These are phyloP conservation scores for Cryptus armator DNA, from an alignment of 2,888 invertebrate genomes.

Conservation along the genomic window DNA sequence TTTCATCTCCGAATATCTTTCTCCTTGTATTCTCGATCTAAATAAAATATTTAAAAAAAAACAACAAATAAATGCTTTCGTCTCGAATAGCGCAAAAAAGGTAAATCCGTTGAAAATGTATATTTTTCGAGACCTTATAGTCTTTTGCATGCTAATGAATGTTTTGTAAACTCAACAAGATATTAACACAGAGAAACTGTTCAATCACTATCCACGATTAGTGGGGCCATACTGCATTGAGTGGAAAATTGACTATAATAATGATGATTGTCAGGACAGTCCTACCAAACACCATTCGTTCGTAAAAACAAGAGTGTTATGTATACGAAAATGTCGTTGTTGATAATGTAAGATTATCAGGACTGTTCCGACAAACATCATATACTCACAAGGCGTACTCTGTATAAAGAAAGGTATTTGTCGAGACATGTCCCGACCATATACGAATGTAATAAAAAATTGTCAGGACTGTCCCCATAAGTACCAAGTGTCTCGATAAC, in stretches of 20 bases:
- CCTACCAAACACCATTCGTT: not conserved
- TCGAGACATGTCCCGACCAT: constrained; percentile 3
- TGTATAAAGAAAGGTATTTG: not conserved
- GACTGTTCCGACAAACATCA: not conserved
- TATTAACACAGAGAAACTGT: no score
- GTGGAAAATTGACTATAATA: not conserved
- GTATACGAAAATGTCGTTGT: not conserved
- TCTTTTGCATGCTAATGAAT: no score
- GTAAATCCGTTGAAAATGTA: no score
- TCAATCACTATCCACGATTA: no score
- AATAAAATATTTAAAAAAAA: no score
- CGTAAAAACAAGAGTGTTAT: not conserved
- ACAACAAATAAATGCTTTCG: no score
- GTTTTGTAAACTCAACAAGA: no score
- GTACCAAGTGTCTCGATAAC: constrained; percentile 21
- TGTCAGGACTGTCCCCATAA: constrained; percentile 27
- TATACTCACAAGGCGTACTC: not conserved
- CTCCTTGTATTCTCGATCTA: no score
- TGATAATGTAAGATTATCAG: not conserved
- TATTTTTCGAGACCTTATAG: no score
- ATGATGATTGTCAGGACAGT: not conserved
- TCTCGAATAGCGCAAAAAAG: no score
- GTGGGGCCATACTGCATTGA: no score
- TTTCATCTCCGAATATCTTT: no score
- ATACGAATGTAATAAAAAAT: constrained; percentile 15